Evolutionary conservation across 2,888 invertebrate genomes (phyloP).

Genomic region (Machimus atricapillus): DNA sequence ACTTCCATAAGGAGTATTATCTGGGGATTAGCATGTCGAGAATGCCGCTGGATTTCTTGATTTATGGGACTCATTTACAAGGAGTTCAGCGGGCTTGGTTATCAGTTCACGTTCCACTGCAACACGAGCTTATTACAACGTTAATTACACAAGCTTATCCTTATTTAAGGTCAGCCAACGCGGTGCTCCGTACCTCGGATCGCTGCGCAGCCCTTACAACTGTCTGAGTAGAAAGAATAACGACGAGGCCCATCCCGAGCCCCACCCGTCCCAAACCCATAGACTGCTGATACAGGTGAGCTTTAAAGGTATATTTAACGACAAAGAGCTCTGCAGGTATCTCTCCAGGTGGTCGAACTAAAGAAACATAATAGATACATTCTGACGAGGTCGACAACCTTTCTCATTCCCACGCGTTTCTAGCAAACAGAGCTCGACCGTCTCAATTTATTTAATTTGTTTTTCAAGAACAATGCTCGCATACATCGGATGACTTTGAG

Average conservation of each 20-base stretch:
- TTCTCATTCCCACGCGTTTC: background rate
- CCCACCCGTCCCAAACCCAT: background rate
- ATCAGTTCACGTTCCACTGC: conserved; percentile 28
- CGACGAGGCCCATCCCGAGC: background rate
- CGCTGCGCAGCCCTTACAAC: background rate
- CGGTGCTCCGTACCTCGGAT: background rate
- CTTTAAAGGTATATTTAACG: background rate
- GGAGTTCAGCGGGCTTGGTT: background rate
- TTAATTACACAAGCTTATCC: conserved; percentile 16
- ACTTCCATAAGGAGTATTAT: conserved; percentile 16
- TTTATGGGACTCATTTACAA: conserved; percentile 25
- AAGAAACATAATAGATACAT: background rate
- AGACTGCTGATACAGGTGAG: background rate
- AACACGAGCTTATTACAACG: conserved; percentile 18
- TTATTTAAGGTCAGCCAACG: background rate
- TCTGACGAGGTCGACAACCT: background rate
- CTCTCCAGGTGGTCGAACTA: background rate
- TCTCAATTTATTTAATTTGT: background rate
- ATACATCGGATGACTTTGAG: too few species aligned
- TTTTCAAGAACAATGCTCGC: background rate
- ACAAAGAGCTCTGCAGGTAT: background rate
- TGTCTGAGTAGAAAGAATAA: background rate
- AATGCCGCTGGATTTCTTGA: conserved; percentile 1
- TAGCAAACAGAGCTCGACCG: background rate
- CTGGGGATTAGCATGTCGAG: conserved; percentile 12